Evolutionary conservation across 2,888 invertebrate species (phyloP).

Genomic region (Darwinula stevensoni): DNA sequence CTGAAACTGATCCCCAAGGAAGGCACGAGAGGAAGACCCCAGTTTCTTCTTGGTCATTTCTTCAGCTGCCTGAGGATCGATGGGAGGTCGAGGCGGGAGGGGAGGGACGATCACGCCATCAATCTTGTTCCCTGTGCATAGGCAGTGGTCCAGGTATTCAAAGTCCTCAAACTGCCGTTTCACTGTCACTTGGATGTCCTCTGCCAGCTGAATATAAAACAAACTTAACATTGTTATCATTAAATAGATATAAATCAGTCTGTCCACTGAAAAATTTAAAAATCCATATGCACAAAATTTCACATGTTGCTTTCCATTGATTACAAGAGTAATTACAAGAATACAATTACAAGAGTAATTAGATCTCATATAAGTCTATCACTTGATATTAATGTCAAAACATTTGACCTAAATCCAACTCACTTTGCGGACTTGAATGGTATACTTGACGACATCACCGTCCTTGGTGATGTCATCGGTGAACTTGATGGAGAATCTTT

Average conservation of each 20-base stretch:
- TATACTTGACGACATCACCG: constrained; percentile 13
- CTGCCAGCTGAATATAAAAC: background rate
- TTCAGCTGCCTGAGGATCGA: background rate
- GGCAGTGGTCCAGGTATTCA: constrained; percentile 1
- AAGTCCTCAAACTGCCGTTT: constrained; percentile 1
- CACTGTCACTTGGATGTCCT: background rate
- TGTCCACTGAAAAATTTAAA: too few relatives aligned
- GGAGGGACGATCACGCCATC: background rate
- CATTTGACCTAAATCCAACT: background rate
- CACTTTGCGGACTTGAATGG: constrained; percentile 11
- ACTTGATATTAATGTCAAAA: too few relatives aligned
- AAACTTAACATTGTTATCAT: background rate
- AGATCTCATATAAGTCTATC: too few relatives aligned
- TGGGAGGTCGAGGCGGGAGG: background rate
- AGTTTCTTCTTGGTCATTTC: background rate
- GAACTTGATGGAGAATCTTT: constrained; percentile 11
- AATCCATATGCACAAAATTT: too few relatives aligned
- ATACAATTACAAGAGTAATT: too few relatives aligned
- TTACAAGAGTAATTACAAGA: too few relatives aligned
- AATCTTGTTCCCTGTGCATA: background rate
- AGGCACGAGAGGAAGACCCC: background rate
- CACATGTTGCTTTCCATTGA: too few relatives aligned
- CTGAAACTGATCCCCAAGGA: background rate
- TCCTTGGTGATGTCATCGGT: constrained; percentile 12
- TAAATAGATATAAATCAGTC: too few relatives aligned